Base-by-base conservation (phyloP, 2,113 vertebrate genomes). In the Carettochelys insculpta region DNA sequence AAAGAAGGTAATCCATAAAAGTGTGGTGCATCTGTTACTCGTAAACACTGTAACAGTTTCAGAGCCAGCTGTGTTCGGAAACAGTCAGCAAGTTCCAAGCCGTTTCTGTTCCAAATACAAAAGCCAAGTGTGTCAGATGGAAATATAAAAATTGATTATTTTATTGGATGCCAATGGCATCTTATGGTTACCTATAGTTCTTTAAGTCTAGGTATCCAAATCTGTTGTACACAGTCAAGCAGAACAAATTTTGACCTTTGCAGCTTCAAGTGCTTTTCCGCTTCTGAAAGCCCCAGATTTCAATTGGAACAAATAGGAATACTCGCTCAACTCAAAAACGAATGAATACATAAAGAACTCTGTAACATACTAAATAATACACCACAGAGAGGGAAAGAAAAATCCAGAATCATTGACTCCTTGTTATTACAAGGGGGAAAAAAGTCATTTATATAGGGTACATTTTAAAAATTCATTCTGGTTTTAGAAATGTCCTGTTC, bases 1-100 rank as follows among this genome's bases (percentile, higher is more conserved):
- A 99, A 97, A 53, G 98, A 99, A 43, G 99, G 99, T 43, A 99
- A 98, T 38, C 99, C 99, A 8, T 99, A 99, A 97, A 99, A 99
- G 81, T 98, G 98, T 0, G 99, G 99, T 1, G 98, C 99, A 16
- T 99, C 98, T 2, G 99, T 99, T 86, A 99, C 95, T 48, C 98
- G 97, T 90, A 99, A 98, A 96, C 98, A 98, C 79, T 98, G 98
- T 13, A 99, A 98, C 93, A 99, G 97, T 43, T 98, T 97, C 93
- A 98, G 83, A 34, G 99, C 98, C 94, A 99, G 96, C 94, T 99
- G 99, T 5, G 98, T 99, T 96, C 98, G 97, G 94, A 99, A 98
- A 27, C 92, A 97, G 1, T 98, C 97, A 16, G 98, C 96, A 86
- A 99, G 97, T 86, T 98, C 97, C 97, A 98, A 92, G 96, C 97